These are phyloP conservation scores for Hydrophis major DNA, from an alignment of 2,797 vertebrate species.

Conservation along the genomic window DNA sequence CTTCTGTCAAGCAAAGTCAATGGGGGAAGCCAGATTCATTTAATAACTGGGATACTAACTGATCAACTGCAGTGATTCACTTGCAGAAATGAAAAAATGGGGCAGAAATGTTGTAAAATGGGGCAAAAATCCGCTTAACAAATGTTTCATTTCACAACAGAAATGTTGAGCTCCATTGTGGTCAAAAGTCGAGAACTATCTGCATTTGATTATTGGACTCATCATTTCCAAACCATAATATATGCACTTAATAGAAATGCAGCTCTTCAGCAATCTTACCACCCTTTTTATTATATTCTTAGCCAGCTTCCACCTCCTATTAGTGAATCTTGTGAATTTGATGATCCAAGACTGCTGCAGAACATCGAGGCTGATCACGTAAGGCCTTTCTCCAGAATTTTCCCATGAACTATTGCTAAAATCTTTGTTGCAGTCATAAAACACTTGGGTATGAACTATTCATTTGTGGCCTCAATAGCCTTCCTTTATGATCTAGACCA, in stretches of 20 bases:
- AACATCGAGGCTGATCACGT: constrained; percentile 94
- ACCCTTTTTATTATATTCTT: constrained; percentile 26
- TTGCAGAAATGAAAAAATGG: too few relatives aligned
- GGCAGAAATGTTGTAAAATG: not conserved
- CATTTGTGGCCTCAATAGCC: not conserved
- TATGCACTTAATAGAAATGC: constrained; percentile 12
- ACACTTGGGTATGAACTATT: not conserved
- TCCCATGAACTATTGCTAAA: not conserved
- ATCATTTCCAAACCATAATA: not conserved
- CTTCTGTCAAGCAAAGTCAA: not conserved
- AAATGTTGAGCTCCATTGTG: too few relatives aligned
- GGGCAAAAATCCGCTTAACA: not conserved
- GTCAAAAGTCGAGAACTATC: not conserved
- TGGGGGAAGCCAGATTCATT: too few relatives aligned
- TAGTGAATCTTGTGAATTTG: constrained; percentile 92
- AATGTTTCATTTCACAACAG: not conserved
- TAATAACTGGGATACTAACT: too few relatives aligned
- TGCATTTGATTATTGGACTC: not conserved
- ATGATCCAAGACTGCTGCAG: constrained; percentile 90
- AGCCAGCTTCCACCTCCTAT: constrained; percentile 86
- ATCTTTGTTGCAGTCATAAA: not conserved
- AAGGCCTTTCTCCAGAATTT: constrained; percentile 52
- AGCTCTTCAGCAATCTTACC: not conserved
- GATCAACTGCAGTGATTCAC: too few relatives aligned
- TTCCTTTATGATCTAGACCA: not conserved